Percentiles rank a stretch among this genome's conserved stretches.
These are phyloP conservation scores for Phyllotreta striolata DNA, from an alignment of 2,888 invertebrate genomes.

Conservation along the genomic window DNA sequence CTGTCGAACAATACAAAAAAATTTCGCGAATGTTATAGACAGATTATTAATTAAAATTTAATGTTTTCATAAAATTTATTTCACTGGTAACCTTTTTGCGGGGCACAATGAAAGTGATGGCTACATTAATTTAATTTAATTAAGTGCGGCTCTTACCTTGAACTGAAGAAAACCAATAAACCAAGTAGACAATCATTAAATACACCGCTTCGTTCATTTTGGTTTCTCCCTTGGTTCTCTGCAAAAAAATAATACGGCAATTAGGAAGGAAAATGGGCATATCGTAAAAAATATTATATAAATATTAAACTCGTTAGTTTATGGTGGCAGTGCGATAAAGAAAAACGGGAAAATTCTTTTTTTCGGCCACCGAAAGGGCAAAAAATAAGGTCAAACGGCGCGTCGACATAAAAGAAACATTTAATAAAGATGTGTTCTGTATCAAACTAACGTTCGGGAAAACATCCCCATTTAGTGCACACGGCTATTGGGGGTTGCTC, in stretches of 20 bases:
- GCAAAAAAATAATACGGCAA: slow-evolving; percentile 33
- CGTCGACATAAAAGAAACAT: slow-evolving; percentile 28
- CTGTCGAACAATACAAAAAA: too few species aligned
- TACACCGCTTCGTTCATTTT: slow-evolving; percentile 51
- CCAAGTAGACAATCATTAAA: slow-evolving; percentile 49
- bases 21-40: too few species aligned
- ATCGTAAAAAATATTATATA: slow-evolving; percentile 1
- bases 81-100: background rate
- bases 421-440: slow-evolving; percentile 33
- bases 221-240: slow-evolving; percentile 42
- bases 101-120: background rate
- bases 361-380: slow-evolving; percentile 7
- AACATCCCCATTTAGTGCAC: slow-evolving; percentile 34
- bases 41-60: too few species aligned
- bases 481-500: slow-evolving; percentile 21
- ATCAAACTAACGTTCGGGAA: slow-evolving; percentile 28
- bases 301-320: background rate
- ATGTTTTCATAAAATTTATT: too few species aligned
- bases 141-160: slow-evolving; percentile 41
- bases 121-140: background rate
- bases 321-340: slow-evolving; percentile 1
- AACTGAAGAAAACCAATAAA: slow-evolving; percentile 47
- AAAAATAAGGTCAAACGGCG: slow-evolving; percentile 26
- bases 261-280: background rate
- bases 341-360: slow-evolving; percentile 18